Evolutionary conservation across 1,140 invertebrate genomes (phyloP).

Genomic region (Patella vulgata): DNA sequence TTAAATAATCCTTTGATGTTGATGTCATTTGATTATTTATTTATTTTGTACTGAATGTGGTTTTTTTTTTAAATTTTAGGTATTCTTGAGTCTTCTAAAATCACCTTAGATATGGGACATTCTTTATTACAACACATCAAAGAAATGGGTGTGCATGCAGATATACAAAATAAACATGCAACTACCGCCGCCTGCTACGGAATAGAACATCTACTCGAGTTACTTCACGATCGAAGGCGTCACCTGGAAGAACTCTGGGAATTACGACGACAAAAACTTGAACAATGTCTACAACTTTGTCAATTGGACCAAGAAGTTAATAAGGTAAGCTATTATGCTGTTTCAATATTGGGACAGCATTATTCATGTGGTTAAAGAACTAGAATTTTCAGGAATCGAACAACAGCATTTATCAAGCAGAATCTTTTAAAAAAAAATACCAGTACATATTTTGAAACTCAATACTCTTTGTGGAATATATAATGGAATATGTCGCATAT

Average conservation of each 20-base stretch:
- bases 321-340: slow-evolving; percentile 67
- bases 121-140: slow-evolving; percentile 74
- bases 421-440: too few relatives aligned
- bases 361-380: too few relatives aligned
- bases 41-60: too few relatives aligned
- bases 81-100: slow-evolving; percentile 81
- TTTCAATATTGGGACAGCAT: neutral
- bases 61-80: too few relatives aligned
- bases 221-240: slow-evolving; percentile 81
- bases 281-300: slow-evolving; percentile 81
- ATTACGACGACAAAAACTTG: slow-evolving; percentile 72
- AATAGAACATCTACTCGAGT: slow-evolving; percentile 68
- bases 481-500: too few relatives aligned
- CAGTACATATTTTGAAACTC: too few relatives aligned
- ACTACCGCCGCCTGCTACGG: slow-evolving; percentile 68
- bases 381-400: too few relatives aligned
- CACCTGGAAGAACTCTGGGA: slow-evolving; percentile 80
- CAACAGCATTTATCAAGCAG: too few relatives aligned
- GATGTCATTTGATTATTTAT: too few relatives aligned
- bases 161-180: slow-evolving; percentile 65
- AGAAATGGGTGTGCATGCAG: slow-evolving; percentile 66
- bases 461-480: too few relatives aligned
- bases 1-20: too few relatives aligned
- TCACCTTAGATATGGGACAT: slow-evolving; percentile 82
- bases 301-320: slow-evolving; percentile 78